phyloP scores from a whole-genome alignment of 2,113 vertebrate species.

The Dinomys branickii region DNA sequence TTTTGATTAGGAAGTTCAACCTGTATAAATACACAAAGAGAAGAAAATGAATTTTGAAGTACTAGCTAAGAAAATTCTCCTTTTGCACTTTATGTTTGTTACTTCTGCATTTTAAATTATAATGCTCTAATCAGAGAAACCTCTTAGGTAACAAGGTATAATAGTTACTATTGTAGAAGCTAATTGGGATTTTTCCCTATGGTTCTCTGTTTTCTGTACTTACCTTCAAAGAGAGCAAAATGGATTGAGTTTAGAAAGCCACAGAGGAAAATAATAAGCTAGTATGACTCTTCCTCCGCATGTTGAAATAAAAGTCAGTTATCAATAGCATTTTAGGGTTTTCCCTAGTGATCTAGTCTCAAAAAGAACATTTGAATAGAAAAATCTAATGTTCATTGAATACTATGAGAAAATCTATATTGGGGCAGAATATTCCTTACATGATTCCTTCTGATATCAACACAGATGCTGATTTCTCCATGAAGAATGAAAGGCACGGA shows the following conservation, averaged over 20 bases:
- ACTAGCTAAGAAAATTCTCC: background rate
- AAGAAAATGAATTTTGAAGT: background rate
- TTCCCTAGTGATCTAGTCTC: background rate
- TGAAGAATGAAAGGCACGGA: background rate
- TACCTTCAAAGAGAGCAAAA: background rate
- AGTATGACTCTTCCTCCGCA: background rate
- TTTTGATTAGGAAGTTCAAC: background rate
- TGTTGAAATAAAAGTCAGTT: slow-evolving; percentile 52
- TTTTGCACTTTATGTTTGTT: background rate
- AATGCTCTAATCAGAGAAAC: background rate
- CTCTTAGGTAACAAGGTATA: background rate
- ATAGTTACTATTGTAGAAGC: background rate
- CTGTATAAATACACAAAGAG: background rate
- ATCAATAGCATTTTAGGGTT: background rate
- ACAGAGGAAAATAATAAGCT: background rate
- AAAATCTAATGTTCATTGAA: background rate
- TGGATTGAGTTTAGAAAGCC: background rate
- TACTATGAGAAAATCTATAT: background rate
- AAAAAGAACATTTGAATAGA: slow-evolving; percentile 21
- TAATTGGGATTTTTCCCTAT: background rate
- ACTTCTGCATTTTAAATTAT: background rate
- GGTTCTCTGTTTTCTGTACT: background rate
- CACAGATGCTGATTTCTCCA: background rate
- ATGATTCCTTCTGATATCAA: background rate
- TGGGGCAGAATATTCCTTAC: background rate